Base-by-base conservation (phyloP, 2,888 invertebrate species). In the Auanema freiburgensis region DNA sequence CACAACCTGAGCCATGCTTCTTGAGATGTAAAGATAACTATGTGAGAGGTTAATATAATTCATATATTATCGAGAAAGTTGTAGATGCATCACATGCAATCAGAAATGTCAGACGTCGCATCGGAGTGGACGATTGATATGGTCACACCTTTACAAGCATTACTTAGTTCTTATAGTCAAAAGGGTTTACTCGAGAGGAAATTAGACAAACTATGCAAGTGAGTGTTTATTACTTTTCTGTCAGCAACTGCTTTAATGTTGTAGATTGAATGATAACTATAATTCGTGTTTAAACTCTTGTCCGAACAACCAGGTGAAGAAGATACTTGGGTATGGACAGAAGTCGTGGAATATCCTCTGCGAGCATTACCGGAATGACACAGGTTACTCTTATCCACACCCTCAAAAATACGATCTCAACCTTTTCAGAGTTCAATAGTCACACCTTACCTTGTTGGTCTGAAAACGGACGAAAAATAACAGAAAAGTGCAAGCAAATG, bases 21-120 rank as follows among this genome's bases (percentile, higher is more conserved):
- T 66, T 78, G 50, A 70, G 73, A 58, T 78, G 78, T 66, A 78
- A 78, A 59, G 78, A 78, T 65, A 78, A 77, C 63, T 78, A 78
- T 57, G 78, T 78, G 54, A 71, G 74, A 68, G 46, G 43, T 60
- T 50, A 50, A 53, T 24, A 21, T 49, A n/a, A 46, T 54, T 12
- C 11, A 53, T 40, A 33, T 16, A 33, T 52, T 21, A 41, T 54
- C 55, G 42, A 18, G 54, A 18, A 23, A 40, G 11, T 71, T 78
- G 51, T 52, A 78, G 78, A 72, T 78, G 72, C 74, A 78, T 54
- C 72, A 71, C 46, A 78, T 78, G 78, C 78, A 78, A 52, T 60
- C 62, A 10, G 66, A 73, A 21, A 65, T 77, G 68, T 66, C 69
- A n/a, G 75, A 75, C 24, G 57, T 52, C 24, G 61, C 70, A 16